phyloP scores from a whole-genome alignment of 2,113 vertebrate genomes.

The Arizona elegans region DNA sequence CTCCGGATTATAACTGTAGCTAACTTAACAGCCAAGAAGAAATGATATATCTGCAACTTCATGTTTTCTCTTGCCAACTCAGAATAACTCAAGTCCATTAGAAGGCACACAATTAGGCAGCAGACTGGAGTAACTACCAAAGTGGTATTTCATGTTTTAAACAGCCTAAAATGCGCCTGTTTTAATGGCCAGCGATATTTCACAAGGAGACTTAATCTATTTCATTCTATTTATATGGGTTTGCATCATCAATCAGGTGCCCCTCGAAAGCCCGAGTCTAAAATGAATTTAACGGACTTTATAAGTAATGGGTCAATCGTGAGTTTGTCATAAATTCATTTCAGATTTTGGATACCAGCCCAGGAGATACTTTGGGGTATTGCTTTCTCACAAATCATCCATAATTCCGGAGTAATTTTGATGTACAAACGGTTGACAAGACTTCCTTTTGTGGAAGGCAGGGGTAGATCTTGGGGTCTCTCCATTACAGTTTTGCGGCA shows the following conservation, averaged over 20 bases:
- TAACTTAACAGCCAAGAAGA: slow-evolving; percentile 21
- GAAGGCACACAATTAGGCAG: background rate
- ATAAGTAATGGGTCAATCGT: slow-evolving; percentile 67
- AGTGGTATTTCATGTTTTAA: slow-evolving; percentile 49
- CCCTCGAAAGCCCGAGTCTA: slow-evolving; percentile 40
- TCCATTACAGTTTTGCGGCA: slow-evolving; percentile 20
- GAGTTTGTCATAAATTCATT: slow-evolving; percentile 63
- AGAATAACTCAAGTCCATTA: background rate
- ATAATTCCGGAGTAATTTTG: slow-evolving; percentile 56
- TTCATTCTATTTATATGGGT: slow-evolving; percentile 55
- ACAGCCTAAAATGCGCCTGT: slow-evolving; percentile 43
- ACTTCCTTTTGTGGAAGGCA: slow-evolving; percentile 43
- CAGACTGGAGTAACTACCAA: slow-evolving; percentile 25
- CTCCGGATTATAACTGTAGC: slow-evolving; percentile 9
- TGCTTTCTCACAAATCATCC: slow-evolving; percentile 53
- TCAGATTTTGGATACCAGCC: slow-evolving; percentile 62
- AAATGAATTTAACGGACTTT: slow-evolving; percentile 62
- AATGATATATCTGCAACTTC: slow-evolving; percentile 18
- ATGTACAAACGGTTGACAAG: slow-evolving; percentile 47
- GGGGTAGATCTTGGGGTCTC: slow-evolving; percentile 4
- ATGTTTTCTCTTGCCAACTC: slow-evolving; percentile 8
- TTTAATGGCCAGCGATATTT: slow-evolving; percentile 57
- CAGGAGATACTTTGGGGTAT: slow-evolving; percentile 56
- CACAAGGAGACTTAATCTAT: slow-evolving; percentile 60
- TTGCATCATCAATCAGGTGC: slow-evolving; percentile 63